A percentile compares a stretch with the other conserved stretches of the same genome.
These are phyloP conservation scores for Uropetala carovei DNA, from an alignment of 2,888 invertebrate genomes.

Conservation along the genomic window DNA sequence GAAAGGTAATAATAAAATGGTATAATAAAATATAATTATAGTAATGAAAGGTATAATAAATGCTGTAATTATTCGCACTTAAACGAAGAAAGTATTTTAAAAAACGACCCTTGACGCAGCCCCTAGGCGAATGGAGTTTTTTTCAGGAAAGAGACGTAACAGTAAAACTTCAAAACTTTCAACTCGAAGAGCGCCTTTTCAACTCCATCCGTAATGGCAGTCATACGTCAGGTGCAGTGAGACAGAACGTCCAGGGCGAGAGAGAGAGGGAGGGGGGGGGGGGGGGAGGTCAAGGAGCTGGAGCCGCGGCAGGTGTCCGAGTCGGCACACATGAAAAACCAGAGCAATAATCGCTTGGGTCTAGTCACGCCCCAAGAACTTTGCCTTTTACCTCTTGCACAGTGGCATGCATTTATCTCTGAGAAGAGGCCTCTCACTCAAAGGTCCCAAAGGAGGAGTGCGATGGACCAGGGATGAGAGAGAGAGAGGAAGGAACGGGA, in stretches of 20 bases:
- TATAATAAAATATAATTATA: no score
- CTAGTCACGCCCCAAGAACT: neutral
- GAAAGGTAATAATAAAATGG: neutral
- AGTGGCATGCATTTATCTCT: slow-evolving; percentile 46
- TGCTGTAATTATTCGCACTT: no score
- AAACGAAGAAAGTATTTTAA: no score
- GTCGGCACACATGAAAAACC: neutral
- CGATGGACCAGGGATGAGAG: slow-evolving; percentile 6
- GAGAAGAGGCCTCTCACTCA: neutral
- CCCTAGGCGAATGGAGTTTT: no score
- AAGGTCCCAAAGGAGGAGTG: slow-evolving; percentile 20
- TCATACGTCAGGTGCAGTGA: slow-evolving; percentile 43
- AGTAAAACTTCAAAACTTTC: slow-evolving; percentile 7
- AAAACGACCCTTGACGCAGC: no score
- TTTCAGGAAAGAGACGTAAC: neutral
- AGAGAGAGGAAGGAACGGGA: neutral
- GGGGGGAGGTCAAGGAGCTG: neutral
- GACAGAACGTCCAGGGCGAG: neutral
- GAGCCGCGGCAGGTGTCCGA: slow-evolving; percentile 59
- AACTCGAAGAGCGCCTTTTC: slow-evolving; percentile 8
- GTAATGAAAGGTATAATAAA: no score
- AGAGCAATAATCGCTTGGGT: slow-evolving; percentile 36
- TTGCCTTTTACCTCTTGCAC: neutral
- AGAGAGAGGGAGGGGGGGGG: neutral
- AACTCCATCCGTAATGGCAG: slow-evolving; percentile 30